Conservation (phyloP, 2,888 invertebrate genomes). For the Caradrina clavipalpis region DNA sequence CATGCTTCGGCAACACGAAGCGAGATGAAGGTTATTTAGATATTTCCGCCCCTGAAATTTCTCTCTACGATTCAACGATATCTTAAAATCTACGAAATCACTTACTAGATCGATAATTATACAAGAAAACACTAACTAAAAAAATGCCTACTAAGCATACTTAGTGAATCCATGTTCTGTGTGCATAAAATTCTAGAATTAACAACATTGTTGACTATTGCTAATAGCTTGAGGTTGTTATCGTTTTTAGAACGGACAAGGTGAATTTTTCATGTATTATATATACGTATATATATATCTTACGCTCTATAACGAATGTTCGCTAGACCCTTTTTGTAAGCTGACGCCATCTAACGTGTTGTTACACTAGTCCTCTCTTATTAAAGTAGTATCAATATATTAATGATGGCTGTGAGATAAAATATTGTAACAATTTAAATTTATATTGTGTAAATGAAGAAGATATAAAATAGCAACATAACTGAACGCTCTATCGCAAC, state of each 20-base stretch:
- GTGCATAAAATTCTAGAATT: conserved; percentile 89
- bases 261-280: conserved; percentile 89
- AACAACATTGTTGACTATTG: conserved; percentile 91
- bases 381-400: conserved; percentile 91
- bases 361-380: conserved; percentile 89
- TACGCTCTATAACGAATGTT: conserved; percentile 86
- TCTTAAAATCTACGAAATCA: conserved; percentile 64
- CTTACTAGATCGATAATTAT: conserved; percentile 63
- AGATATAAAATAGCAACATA: conserved; percentile 80
- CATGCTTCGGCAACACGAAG: conserved; percentile 16
- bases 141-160: conserved; percentile 79
- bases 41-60: conserved; percentile 56
- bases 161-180: conserved; percentile 85
- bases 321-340: conserved; percentile 89
- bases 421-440: conserved; percentile 90
- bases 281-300: conserved; percentile 71
- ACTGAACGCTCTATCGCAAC: conserved; percentile 79
- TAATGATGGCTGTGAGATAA: conserved; percentile 91
- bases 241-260: conserved; percentile 90
- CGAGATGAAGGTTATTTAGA: conserved; percentile 52
- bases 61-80: conserved; percentile 64
- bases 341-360: conserved; percentile 88
- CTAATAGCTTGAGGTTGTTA: conserved; percentile 91
- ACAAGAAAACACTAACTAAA: conserved; percentile 65
- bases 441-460: conserved; percentile 89